Evolutionary conservation across 2,888 invertebrate genomes (phyloP).

Genomic region (Pseudolycoriella hygida): DNA sequence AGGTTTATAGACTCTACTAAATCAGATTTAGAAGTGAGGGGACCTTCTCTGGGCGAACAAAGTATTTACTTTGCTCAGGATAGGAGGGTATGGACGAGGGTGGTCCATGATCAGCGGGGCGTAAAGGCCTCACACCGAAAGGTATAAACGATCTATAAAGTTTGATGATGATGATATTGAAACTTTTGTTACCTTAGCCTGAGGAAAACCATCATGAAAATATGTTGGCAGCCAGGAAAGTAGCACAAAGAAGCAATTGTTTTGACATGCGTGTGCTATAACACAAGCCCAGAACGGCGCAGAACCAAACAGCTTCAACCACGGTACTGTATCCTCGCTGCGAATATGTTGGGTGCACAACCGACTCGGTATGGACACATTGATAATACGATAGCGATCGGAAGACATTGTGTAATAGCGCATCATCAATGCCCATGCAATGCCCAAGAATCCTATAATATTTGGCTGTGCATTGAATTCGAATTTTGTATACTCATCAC

Average conservation of each 20-base stretch:
- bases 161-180: no score
- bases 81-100: no score
- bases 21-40: no score
- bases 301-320: slow-evolving; percentile 38
- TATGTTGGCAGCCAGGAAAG: slow-evolving; percentile 58
- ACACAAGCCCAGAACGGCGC: slow-evolving; percentile 52
- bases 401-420: slow-evolving; percentile 34
- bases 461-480: no score
- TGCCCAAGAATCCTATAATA: slow-evolving; percentile 34
- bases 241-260: slow-evolving; percentile 52
- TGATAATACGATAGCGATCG: slow-evolving; percentile 25
- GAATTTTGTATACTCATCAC: neutral
- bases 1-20: no score
- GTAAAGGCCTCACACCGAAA: no score
- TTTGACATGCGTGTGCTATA: slow-evolving; percentile 50
- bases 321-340: slow-evolving; percentile 32
- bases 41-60: no score
- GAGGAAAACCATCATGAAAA: slow-evolving; percentile 50
- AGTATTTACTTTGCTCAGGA: no score
- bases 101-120: no score
- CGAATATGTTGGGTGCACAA: slow-evolving; percentile 24
- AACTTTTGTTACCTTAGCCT: slow-evolving; percentile 34
- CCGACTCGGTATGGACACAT: slow-evolving; percentile 24
- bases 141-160: no score
- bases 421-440: slow-evolving; percentile 37